phyloP scores from a whole-genome alignment of 1,140 invertebrate genomes.

The Drosophila punjabiensis region DNA sequence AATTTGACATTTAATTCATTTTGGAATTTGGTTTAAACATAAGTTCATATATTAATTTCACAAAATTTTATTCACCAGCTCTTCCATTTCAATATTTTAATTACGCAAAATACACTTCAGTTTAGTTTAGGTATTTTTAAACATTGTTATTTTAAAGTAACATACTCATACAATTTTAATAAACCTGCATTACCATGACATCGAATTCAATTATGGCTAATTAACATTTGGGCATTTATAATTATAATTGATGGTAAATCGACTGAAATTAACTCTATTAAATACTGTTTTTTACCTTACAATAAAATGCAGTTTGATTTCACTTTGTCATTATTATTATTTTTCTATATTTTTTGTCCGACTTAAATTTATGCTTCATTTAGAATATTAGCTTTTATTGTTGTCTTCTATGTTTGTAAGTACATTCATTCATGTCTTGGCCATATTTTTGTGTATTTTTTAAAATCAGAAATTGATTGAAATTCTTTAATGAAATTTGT shows the following conservation, averaged over 20 bases:
- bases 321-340: slow-evolving; percentile 27
- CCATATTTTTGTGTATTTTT: background rate
- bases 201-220: slow-evolving; percentile 58
- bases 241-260: slow-evolving; percentile 11
- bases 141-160: slow-evolving; percentile 4
- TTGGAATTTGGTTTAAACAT: too few relatives aligned
- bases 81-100: background rate
- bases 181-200: slow-evolving; percentile 30
- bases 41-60: too few relatives aligned
- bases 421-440: background rate
- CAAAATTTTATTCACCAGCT: too few relatives aligned
- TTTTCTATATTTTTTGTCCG: slow-evolving; percentile 12
- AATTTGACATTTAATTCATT: too few relatives aligned
- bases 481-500: background rate
- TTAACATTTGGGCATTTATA: slow-evolving; percentile 43
- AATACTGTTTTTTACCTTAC: slow-evolving; percentile 29
- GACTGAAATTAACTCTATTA: slow-evolving; percentile 28
- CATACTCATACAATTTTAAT: slow-evolving; percentile 50
- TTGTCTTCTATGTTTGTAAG: background rate
- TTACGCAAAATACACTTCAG: background rate
- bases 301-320: background rate
- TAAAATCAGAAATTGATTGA: background rate
- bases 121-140: background rate
- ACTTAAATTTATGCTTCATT: background rate
- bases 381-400: background rate